A percentile compares a stretch with the other conserved stretches of the same genome.
These are phyloP conservation scores for Pleuronectes platessa DNA, from an alignment of 2,113 vertebrate species.

Conservation along the genomic window DNA sequence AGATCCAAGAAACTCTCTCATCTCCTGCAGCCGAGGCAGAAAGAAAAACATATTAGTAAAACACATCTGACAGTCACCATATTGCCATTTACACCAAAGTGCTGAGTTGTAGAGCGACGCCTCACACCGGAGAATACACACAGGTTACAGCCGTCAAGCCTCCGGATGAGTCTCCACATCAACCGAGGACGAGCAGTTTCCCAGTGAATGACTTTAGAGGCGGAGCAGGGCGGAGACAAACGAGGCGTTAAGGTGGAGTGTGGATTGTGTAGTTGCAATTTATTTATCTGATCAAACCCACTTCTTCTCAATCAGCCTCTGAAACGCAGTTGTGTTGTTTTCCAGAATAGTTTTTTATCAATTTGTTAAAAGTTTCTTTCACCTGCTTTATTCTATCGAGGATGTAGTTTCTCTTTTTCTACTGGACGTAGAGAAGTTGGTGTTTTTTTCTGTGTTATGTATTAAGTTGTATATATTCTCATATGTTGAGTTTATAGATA, in stretches of 20 bases:
- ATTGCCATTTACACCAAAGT: slow-evolving; percentile 38
- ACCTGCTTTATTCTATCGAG: too few species aligned
- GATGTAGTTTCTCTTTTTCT: too few species aligned
- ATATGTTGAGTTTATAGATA: too few species aligned
- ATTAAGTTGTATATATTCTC: too few species aligned
- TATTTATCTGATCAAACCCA: not conserved
- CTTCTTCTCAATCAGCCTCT: not conserved
- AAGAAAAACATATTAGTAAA: slow-evolving; percentile 10
- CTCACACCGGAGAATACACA: not conserved
- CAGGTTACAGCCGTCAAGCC: slow-evolving; percentile 29
- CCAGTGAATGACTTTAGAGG: not conserved
- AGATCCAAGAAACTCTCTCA: slow-evolving; percentile 23
- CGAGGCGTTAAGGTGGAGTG: too few species aligned
- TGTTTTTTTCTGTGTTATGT: too few species aligned
- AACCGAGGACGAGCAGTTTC: not conserved
- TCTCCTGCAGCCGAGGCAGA: not conserved
- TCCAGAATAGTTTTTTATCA: too few species aligned
- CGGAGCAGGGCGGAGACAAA: not conserved
- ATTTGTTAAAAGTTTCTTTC: too few species aligned
- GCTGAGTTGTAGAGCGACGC: slow-evolving; percentile 22
- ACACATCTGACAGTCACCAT: slow-evolving; percentile 23
- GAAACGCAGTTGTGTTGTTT: not conserved
- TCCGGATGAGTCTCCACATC: slow-evolving; percentile 33
- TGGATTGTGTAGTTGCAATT: not conserved
- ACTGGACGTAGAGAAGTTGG: too few species aligned